Evolutionary conservation across 2,113 vertebrate genomes (phyloP), one percentile per base, ranked within the genome.

Genomic region (Mormyrus lacerda): DNA sequence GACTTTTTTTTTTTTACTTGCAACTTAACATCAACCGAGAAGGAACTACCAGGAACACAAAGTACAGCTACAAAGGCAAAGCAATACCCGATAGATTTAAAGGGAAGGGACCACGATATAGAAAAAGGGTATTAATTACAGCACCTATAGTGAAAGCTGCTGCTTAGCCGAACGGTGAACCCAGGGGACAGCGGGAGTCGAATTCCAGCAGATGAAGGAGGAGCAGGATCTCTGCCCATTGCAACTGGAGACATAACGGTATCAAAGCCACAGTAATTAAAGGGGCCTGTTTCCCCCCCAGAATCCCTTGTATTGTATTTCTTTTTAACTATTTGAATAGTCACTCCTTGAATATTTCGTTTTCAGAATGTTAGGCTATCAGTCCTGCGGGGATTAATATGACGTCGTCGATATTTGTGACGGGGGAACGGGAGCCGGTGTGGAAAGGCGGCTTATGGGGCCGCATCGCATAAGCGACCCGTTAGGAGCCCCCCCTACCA

Each of bases 161-260:
- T 87, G 65, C 44, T 91, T 85, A 90, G n/a, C 90, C 47, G 87
- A 9, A 91, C 17, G 27, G 42, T 84, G 89, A 1, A 44, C 93
- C 82, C 92, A 91, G 89, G 87, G 89, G 89, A 91, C 90, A 89
- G 85, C 87, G 82, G 93, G 95, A 95, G 93, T 95, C 95, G 94
- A 90, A 95, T 96, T 95, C 94, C 94, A 92, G 90, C 91, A 92
- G 91, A 94, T 94, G 94, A 94, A 93, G 93, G 93, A 88, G 84
- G 84, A 5, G 47, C 47, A 85, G 47, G 69, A 39, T 35, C 35
- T 39, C 35, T 79, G 73, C 35, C 35, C 73, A 42, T 11, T 79
- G 73, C 35, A 79, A 79, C 35, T 17, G 69, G 69, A 76, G 31
- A 45, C 42, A 44, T 84, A 84, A 84, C 44, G 82, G 21, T 11